Percentiles rank a stretch among this genome's conserved stretches.
Evolutionary conservation across 2,888 invertebrate species (phyloP).

Genomic region (Meloe dianella): DNA sequence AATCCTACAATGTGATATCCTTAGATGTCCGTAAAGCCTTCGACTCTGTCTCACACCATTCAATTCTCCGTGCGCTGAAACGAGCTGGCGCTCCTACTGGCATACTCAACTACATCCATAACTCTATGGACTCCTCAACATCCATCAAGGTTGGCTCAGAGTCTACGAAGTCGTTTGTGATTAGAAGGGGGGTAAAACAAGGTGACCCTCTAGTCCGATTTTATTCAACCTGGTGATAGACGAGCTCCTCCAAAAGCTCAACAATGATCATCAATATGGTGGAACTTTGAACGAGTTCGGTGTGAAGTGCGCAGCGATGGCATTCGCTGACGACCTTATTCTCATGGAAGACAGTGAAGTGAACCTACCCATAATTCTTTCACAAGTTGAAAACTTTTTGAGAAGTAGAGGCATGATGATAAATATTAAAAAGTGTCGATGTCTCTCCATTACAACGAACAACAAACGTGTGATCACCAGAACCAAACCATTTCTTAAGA

Average conservation of each 20-base stretch:
- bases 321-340: slow-evolving; percentile 40
- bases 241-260: too few relatives aligned
- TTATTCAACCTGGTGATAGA: not conserved
- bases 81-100: not conserved
- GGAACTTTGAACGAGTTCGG: too few relatives aligned
- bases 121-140: slow-evolving; percentile 11
- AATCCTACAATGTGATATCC: slow-evolving; percentile 18
- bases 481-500: not conserved
- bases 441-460: not conserved
- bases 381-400: not conserved
- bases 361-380: too few relatives aligned
- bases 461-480: not conserved
- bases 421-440: not conserved
- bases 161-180: slow-evolving; percentile 21
- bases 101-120: slow-evolving; percentile 20
- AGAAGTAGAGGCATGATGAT: not conserved
- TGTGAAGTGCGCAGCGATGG: slow-evolving; percentile 18
- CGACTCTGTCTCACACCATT: slow-evolving; percentile 23
- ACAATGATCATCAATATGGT: too few relatives aligned
- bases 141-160: slow-evolving; percentile 1
- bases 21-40: slow-evolving; percentile 29
- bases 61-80: slow-evolving; percentile 2
- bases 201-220: slow-evolving; percentile 53
- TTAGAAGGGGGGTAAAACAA: slow-evolving; percentile 53
- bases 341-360: too few relatives aligned